Base-by-base conservation (phyloP, 2,888 invertebrate genomes). In the Alsophila aescularia region DNA sequence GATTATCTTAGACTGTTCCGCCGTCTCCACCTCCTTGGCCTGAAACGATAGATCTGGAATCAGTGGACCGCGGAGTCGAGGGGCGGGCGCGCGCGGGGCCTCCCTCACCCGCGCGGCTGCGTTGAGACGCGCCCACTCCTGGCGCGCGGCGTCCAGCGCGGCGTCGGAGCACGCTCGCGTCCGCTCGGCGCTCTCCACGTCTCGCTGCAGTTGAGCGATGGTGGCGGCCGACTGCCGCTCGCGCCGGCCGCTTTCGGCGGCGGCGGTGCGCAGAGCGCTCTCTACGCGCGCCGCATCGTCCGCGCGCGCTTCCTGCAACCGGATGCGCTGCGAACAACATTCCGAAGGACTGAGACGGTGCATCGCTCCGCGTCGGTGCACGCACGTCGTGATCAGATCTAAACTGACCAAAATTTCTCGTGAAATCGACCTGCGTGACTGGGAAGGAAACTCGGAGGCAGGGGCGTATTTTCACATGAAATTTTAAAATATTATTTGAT, bases 21-120 rank as follows among this genome's bases (percentile, higher is more conserved):
- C 69, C 0, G 81, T 57, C 48, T 83, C 84, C 1, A 66, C 66
- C 3, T 85, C 83, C 65, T 81, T 83, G 21, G 60, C 68, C 81
- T 83, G 69, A 8, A 52, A 55, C 50, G 24, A 24, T 35, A 35
- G 36, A 13, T 9, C 10, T 4, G 12, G 29, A 12, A 56, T 42
- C 1, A 35, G 29, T n/a, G n/a, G n/a, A n/a, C n/a, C n/a, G n/a
- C n/a, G 6, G 29, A 12, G 13, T 2, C 10, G 18, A n/a, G n/a
- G 18, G 18, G 12, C 21, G 6, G 18, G 18, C 10, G n/a, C 31
- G n/a, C 15, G 35, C 15, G 0, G 34, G 5, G 14, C n/a, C n/a
- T n/a, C n/a, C 9, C 35, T 0, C 32, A 18, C 16, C 13, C 35
- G 12, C 9, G 34, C 18, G 24, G 14, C 32, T 13, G 24, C 40